Evolutionary conservation across 2,113 vertebrate genomes (phyloP).

Genomic region (Aspiorhynchus laticeps): DNA sequence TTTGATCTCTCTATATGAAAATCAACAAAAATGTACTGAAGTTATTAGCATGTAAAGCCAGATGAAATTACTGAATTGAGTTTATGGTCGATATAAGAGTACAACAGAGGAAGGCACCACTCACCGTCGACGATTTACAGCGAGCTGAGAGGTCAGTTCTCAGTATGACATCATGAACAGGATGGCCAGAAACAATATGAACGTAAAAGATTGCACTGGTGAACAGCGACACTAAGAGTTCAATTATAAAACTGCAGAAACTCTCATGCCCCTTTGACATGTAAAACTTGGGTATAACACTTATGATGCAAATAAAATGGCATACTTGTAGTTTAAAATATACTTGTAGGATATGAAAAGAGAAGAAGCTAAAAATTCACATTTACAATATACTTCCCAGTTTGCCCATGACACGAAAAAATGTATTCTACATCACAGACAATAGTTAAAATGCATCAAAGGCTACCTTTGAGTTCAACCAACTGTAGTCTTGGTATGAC

Average conservation of each 20-base stretch:
- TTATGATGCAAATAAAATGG: too few species aligned
- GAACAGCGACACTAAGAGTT: conserved; percentile 56
- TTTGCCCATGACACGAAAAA: too few species aligned
- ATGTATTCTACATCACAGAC: too few species aligned
- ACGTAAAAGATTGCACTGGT: neutral
- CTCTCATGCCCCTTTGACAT: too few species aligned
- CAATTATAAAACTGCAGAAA: neutral
- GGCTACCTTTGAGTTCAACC: too few species aligned
- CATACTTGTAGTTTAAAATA: too few species aligned
- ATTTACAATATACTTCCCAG: too few species aligned
- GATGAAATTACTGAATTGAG: neutral
- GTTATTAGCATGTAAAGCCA: neutral
- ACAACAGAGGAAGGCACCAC: neutral
- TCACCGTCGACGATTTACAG: neutral
- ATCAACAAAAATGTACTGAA: neutral
- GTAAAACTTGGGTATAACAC: too few species aligned
- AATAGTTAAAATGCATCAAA: too few species aligned
- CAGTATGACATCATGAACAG: neutral
- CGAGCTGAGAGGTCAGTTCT: neutral
- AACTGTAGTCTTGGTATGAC: too few species aligned
- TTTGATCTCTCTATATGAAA: neutral
- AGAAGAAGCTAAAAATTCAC: neutral
- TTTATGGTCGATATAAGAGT: neutral
- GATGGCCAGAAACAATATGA: neutral
- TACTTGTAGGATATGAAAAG: too few species aligned